These are phyloP conservation scores for Amaurobius ferox DNA, from an alignment of 2,888 invertebrate species.

Conservation along the genomic window DNA sequence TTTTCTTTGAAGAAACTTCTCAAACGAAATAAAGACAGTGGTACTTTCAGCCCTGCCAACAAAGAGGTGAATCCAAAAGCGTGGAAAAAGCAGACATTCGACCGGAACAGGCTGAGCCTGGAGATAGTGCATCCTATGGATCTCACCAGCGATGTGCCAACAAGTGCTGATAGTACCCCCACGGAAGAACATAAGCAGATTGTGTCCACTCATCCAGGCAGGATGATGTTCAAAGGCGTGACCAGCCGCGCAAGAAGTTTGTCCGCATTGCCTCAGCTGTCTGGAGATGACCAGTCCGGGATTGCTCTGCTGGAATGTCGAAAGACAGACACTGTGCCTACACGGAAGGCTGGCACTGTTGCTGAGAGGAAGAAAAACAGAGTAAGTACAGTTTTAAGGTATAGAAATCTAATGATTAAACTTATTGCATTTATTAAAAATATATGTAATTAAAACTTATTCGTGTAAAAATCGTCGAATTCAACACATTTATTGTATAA, in stretches of 20 bases:
- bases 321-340: slow-evolving; percentile 45
- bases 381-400: no score
- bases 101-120: slow-evolving; percentile 83
- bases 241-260: slow-evolving; percentile 45
- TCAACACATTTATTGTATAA: no score
- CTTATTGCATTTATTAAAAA: no score
- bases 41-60: slow-evolving; percentile 28
- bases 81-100: slow-evolving; percentile 69
- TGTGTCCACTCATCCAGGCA: slow-evolving; percentile 38
- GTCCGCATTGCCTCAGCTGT: slow-evolving; percentile 54
- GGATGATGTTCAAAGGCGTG: slow-evolving; percentile 18
- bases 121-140: slow-evolving; percentile 93
- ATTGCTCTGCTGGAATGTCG: slow-evolving; percentile 43
- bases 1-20: slow-evolving; percentile 90
- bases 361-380: slow-evolving; percentile 63
- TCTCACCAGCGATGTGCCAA: slow-evolving; percentile 77
- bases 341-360: slow-evolving; percentile 61
- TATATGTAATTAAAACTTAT: no score
- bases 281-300: slow-evolving; percentile 13
- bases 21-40: slow-evolving; percentile 75
- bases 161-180: slow-evolving; percentile 43
- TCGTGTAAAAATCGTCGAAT: no score
- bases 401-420: no score
- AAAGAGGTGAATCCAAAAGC: slow-evolving; percentile 60
- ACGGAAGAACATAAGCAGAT: slow-evolving; percentile 29